Percentiles rank a stretch among this genome's conserved stretches.
Conservation (phyloP, 2,797 vertebrate genomes). For the Vultur gryphus region DNA sequence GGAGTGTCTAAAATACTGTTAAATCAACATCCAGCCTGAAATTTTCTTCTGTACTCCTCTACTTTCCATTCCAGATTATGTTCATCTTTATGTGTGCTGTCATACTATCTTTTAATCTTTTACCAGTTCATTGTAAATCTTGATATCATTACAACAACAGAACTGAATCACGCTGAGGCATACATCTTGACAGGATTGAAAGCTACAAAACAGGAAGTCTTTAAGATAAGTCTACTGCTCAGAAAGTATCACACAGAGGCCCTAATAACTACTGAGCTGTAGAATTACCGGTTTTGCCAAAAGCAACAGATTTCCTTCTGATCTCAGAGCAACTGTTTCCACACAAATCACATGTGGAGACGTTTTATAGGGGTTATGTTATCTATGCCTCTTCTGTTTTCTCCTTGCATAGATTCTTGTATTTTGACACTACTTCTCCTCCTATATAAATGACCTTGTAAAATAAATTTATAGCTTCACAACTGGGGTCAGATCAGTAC, state of each 20-base stretch:
- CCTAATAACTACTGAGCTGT: slow-evolving; percentile 23
- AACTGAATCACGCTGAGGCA: slow-evolving; percentile 15
- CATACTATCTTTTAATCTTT: slow-evolving; percentile 21
- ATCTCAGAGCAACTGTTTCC: slow-evolving; percentile 48
- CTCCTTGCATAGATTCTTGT: slow-evolving; percentile 31
- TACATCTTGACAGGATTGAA: not conserved
- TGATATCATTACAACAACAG: slow-evolving; percentile 23
- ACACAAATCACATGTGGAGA: slow-evolving; percentile 55
- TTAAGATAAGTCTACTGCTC: slow-evolving; percentile 35
- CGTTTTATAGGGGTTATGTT: slow-evolving; percentile 49
- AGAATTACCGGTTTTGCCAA: slow-evolving; percentile 45
- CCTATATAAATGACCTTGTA: slow-evolving; percentile 52
- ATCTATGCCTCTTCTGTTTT: slow-evolving; percentile 60
- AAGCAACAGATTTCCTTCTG: slow-evolving; percentile 58
- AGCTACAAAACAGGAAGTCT: slow-evolving; percentile 37
- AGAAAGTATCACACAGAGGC: slow-evolving; percentile 34
- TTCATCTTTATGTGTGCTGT: not conserved
- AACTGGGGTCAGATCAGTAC: slow-evolving; percentile 31
- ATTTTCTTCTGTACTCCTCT: not conserved
- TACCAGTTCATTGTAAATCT: slow-evolving; percentile 12
- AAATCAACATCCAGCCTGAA: not conserved
- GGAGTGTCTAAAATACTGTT: not conserved
- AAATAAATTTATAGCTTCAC: slow-evolving; percentile 50
- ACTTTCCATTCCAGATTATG: not conserved
- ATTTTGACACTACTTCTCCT: slow-evolving; percentile 51